Percentiles rank a stretch among this genome's conserved stretches.
Evolutionary conservation across 2,888 invertebrate genomes (phyloP).

Genomic region (Adelphocoris suturalis): DNA sequence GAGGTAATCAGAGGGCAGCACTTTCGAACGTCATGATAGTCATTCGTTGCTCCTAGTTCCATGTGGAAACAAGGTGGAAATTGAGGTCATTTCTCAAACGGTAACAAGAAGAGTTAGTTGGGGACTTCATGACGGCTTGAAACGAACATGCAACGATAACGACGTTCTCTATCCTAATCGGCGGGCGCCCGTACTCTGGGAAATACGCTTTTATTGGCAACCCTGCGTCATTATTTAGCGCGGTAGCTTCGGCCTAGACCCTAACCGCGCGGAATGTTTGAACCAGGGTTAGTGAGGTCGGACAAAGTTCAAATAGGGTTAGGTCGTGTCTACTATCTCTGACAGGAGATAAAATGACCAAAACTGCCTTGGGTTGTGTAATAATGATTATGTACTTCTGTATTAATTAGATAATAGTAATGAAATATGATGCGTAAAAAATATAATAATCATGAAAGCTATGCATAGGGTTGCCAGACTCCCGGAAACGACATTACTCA

Average conservation of each 20-base stretch:
- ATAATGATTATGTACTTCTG: too few species aligned
- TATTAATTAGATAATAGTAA: too few species aligned
- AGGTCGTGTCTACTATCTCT: too few species aligned
- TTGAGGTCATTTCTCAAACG: constrained; percentile 18
- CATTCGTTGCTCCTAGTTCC: neutral
- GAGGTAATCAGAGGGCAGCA: constrained; percentile 37
- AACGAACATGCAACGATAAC: neutral
- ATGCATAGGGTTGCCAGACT: too few species aligned
- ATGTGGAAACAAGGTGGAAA: constrained; percentile 27
- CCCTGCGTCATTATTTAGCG: neutral
- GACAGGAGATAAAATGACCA: too few species aligned
- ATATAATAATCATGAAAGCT: too few species aligned
- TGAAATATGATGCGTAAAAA: too few species aligned
- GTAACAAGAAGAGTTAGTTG: neutral
- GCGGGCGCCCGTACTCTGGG: neutral
- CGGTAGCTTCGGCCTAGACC: neutral
- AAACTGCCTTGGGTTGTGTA: too few species aligned
- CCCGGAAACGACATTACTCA: too few species aligned
- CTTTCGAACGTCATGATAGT: constrained; percentile 45
- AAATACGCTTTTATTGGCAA: neutral
- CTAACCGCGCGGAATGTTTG: too few species aligned
- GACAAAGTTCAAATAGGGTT: too few species aligned
- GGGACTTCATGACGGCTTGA: neutral
- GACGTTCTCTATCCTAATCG: neutral
- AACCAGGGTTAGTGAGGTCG: neutral